Evolutionary conservation across 2,113 vertebrate species (phyloP).

Genomic region (Tragelaphus buxtoni): DNA sequence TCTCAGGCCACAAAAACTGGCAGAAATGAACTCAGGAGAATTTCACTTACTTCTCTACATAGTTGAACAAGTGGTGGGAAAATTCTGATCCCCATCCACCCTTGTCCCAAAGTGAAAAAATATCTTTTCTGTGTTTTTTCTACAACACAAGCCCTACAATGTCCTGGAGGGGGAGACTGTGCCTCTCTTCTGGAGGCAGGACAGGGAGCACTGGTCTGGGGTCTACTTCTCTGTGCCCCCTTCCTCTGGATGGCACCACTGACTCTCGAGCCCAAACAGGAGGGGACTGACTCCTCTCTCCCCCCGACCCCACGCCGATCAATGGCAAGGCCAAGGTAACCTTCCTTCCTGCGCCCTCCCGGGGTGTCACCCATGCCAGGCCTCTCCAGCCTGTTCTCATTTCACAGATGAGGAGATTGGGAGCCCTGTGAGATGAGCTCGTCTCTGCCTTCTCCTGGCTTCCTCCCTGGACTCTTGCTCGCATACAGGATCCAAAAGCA

Average conservation of each 20-base stretch:
- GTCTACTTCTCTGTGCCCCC: fast-evolving
- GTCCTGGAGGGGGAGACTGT: too few relatives aligned
- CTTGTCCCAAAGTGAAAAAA: not conserved
- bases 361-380: fast-evolving
- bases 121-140: not conserved
- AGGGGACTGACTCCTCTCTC: not conserved
- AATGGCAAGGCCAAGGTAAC: not conserved
- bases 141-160: not conserved
- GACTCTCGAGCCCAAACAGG: not conserved
- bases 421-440: not conserved
- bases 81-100: not conserved
- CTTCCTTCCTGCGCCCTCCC: not conserved
- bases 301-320: fast-evolving
- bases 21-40: not conserved
- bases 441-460: not conserved
- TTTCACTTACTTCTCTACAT: not conserved
- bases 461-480: not conserved
- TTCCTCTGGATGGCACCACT: not conserved
- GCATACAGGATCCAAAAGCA: not conserved
- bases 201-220: not conserved
- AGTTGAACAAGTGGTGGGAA: not conserved
- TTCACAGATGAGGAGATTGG: not conserved
- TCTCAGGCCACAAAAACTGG: not conserved
- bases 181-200: not conserved
- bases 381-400: not conserved